These are phyloP conservation scores for Endotricha flammealis DNA, from an alignment of 2,888 invertebrate genomes.

Conservation along the genomic window DNA sequence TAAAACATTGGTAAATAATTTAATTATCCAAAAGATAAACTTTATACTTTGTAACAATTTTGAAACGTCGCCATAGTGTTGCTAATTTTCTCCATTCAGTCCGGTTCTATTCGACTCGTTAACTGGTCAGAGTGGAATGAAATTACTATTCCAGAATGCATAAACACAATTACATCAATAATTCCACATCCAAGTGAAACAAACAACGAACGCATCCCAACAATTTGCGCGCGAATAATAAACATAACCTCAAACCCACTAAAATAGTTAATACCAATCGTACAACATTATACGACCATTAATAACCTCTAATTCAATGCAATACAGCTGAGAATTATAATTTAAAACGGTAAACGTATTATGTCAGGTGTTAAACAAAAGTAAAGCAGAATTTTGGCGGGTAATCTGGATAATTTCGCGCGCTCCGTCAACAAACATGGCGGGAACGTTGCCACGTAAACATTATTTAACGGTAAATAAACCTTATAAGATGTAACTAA, in stretches of 20 bases:
- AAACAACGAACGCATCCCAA: constrained; percentile 37
- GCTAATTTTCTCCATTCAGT: no score
- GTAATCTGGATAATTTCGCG: constrained; percentile 72
- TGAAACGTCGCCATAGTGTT: no score
- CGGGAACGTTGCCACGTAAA: constrained; percentile 23
- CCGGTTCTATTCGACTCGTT: no score
- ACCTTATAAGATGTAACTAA: constrained; percentile 42
- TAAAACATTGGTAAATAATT: no score
- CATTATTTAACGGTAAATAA: background rate
- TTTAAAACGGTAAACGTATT: constrained; percentile 32
- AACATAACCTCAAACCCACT: constrained; percentile 31
- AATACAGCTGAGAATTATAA: constrained; percentile 40
- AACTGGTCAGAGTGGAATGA: no score
- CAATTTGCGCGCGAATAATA: constrained; percentile 31
- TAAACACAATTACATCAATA: constrained; percentile 34
- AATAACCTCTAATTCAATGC: constrained; percentile 31
- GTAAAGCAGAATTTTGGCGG: constrained; percentile 39
- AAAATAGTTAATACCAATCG: constrained; percentile 20
- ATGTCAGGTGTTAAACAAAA: constrained; percentile 51
- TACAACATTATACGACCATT: constrained; percentile 25
- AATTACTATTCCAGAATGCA: no score
- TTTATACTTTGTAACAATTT: no score
- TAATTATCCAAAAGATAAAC: no score
- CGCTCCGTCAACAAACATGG: constrained; percentile 59
- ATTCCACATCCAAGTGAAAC: constrained; percentile 42